phyloP scores from a whole-genome alignment of 2,113 vertebrate species.

The Rhabdomys dilectus region DNA sequence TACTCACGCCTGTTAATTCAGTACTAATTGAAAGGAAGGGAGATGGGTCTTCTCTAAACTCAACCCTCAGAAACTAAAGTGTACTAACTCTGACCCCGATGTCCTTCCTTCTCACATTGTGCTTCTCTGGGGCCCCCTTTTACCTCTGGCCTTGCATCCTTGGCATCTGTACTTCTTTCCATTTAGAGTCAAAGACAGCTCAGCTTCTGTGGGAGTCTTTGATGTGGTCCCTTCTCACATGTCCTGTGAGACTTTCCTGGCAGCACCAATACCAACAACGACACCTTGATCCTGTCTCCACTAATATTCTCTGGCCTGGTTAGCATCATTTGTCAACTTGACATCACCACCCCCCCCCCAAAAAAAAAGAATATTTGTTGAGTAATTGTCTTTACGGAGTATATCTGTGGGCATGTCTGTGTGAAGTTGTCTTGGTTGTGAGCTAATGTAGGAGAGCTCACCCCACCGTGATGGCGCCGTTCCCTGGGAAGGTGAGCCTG shows the following conservation, averaged over 20 bases:
- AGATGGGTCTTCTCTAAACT: slow-evolving; percentile 3
- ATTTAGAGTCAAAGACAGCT: background rate
- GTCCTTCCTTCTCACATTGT: background rate
- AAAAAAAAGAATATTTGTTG: background rate
- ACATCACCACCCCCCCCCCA: background rate
- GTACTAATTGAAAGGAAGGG: background rate
- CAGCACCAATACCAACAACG: background rate
- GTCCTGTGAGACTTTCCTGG: background rate
- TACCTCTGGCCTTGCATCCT: background rate
- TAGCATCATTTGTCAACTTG: background rate
- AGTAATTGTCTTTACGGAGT: background rate
- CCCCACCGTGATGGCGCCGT: background rate
- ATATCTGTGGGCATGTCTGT: background rate
- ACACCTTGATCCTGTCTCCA: too few relatives aligned
- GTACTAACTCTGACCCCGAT: background rate
- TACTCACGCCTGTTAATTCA: slow-evolving; percentile 45
- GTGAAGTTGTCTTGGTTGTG: background rate
- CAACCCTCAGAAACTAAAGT: slow-evolving; percentile 14
- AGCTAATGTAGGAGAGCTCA: background rate
- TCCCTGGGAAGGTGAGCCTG: background rate
- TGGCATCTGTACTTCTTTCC: background rate
- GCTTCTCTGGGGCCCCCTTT: background rate
- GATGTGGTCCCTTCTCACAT: background rate
- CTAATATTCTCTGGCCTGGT: background rate
- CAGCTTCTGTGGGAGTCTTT: background rate